A percentile compares a stretch with the other conserved stretches of the same genome.
phyloP scores from a whole-genome alignment of 2,888 invertebrate genomes.

The Heliconius ethilla region DNA sequence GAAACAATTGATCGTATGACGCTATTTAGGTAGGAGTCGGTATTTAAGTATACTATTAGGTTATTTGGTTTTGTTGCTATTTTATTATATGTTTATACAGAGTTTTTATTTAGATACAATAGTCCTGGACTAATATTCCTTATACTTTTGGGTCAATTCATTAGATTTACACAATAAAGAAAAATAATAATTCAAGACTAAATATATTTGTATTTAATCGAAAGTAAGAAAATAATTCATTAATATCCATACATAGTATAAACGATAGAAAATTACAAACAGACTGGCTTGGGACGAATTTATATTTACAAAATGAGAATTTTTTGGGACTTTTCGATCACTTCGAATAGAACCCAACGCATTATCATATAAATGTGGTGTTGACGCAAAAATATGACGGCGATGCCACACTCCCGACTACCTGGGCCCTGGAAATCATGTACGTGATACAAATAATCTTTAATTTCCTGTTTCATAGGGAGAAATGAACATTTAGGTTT shows the following conservation, averaged over 20 bases:
- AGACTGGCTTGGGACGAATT: conserved; percentile 70
- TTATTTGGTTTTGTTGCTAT: not conserved
- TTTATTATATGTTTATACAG: not conserved
- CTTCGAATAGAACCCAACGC: conserved; percentile 61
- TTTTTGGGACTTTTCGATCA: conserved; percentile 75
- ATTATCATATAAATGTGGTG: conserved; percentile 63
- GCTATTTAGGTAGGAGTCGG: conserved; percentile 16
- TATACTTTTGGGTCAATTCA: not conserved
- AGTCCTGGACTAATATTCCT: too few species aligned
- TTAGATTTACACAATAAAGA: too few species aligned
- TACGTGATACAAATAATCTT: conserved; percentile 44
- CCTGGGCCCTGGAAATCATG: conserved; percentile 26
- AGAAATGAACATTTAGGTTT: too few species aligned
- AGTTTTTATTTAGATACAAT: too few species aligned
- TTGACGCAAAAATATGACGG: conserved; percentile 77
- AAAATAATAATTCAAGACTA: too few species aligned
- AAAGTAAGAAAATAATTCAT: not conserved
- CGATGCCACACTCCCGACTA: conserved; percentile 43
- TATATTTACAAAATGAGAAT: conserved; percentile 78
- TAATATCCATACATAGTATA: conserved; percentile 15
- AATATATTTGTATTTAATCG: not conserved
- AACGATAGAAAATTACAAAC: conserved; percentile 54
- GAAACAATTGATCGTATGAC: conserved; percentile 31
- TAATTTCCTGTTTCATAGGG: too few species aligned
- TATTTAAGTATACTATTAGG: conserved; percentile 12